Conservation (phyloP, 1,140 invertebrate genomes). For the Caenorhabditis tropicalis region DNA sequence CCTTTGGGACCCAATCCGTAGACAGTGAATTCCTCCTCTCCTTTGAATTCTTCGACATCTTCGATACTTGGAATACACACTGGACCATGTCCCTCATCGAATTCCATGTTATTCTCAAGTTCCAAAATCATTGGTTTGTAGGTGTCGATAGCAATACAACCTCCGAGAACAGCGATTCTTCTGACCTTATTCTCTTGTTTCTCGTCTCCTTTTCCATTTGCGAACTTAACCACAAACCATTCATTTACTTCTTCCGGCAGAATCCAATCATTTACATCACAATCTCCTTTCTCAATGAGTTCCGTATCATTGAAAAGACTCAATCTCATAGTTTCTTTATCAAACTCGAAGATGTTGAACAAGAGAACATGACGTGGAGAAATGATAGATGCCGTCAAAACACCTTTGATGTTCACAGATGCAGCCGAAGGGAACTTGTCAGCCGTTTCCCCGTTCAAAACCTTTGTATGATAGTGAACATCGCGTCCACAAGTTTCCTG, state of each 20-base stretch:
- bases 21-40: neutral
- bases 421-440: neutral
- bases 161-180: neutral
- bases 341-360: neutral
- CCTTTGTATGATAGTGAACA: neutral
- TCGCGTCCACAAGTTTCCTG: neutral
- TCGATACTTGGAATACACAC: neutral
- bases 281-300: neutral
- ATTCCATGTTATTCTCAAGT: neutral
- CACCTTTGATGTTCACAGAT: neutral
- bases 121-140: constrained; percentile 30
- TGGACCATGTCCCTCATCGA: neutral
- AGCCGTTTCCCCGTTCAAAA: neutral
- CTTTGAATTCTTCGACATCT: neutral
- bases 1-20: constrained; percentile 15
- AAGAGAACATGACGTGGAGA: neutral
- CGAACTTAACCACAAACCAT: neutral
- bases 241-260: neutral
- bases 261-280: neutral
- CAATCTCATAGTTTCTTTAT: neutral
- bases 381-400: neutral
- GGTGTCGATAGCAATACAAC: neutral
- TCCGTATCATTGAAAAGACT: neutral
- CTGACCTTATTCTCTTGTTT: neutral
- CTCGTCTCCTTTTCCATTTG: neutral